Evolutionary conservation across 2,888 invertebrate species (phyloP), one percentile per base, ranked within the genome.

Genomic region (Nephrocerus scutellatus): DNA sequence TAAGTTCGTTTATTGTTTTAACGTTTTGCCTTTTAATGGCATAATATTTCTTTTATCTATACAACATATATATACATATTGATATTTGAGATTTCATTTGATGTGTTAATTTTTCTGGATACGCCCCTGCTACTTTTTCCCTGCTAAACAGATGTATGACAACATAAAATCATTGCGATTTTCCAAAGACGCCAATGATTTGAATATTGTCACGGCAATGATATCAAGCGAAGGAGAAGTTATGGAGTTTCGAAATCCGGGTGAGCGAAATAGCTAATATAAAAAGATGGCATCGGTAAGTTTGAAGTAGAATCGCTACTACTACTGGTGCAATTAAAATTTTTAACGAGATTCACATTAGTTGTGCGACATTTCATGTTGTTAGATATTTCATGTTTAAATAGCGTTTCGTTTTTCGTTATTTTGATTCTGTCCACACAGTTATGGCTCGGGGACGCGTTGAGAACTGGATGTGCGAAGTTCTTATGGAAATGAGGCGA

Each of bases 391-490:
- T 8, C 23, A 9, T 22, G 23, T 22, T 9, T 22, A 21, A 3
- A 33, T 24, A 12, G 1, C 30, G 12, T 35, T n/a, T 13, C 15
- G 3, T 30, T 39, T 14, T 15, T 32, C 30, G 23, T 31, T 39
- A 13, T 26, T 18, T 22, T 42, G n/a, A 28, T 26, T 43, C 32
- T 25, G 36, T 38, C 22, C 23, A 37, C 43, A 15, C 21, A 64
- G 83, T 89, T 0, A 66, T 74, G 36, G 82, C 85, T 0, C 82
- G 84, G 52, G 88, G 88, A 1, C 78, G 84, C 48, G 86, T 92
- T 2, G 93, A 93, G 65, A 83, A 85, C 53, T 93, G 93, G 92
- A 89, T 93, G 91, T 87, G 84, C 47, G 71, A 78, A 21, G 83
- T 91, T 3, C 72, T 92, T 13, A 71, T 66, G 4, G 91, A 92